Evolutionary conservation across 2,888 invertebrate genomes (phyloP).

Genomic region (Lepidocyrtinus sp.): DNA sequence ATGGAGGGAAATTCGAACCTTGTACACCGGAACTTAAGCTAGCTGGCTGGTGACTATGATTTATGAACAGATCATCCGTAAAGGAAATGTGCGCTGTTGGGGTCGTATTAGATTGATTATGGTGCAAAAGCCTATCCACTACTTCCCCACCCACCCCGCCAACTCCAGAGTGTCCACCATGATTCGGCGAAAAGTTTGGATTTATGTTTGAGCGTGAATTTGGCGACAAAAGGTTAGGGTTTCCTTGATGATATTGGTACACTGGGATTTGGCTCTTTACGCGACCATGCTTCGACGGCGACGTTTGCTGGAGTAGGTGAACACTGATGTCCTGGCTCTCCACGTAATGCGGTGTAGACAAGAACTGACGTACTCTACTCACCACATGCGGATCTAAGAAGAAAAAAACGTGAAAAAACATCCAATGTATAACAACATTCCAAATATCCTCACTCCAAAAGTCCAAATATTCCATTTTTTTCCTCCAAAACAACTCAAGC

Average conservation of each 20-base stretch:
- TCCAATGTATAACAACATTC: too few species aligned
- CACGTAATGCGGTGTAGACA: slow-evolving; percentile 71
- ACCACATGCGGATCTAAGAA: slow-evolving; percentile 88
- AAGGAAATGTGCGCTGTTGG: slow-evolving; percentile 64
- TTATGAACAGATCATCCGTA: slow-evolving; percentile 69
- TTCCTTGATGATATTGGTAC: slow-evolving; percentile 59
- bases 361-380: slow-evolving; percentile 75
- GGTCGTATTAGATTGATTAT: slow-evolving; percentile 48
- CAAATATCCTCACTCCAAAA: not conserved
- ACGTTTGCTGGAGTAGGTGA: slow-evolving; percentile 48
- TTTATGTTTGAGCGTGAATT: slow-evolving; percentile 55
- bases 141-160: slow-evolving; percentile 44
- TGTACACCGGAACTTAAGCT: slow-evolving; percentile 41
- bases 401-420: too few species aligned
- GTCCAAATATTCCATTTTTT: too few species aligned
- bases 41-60: slow-evolving; percentile 64
- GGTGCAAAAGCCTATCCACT: slow-evolving; percentile 23
- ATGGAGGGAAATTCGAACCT: slow-evolving; percentile 37
- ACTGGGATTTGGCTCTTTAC: slow-evolving; percentile 65
- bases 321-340: slow-evolving; percentile 57
- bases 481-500: not conserved
- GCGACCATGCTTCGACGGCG: slow-evolving; percentile 56
- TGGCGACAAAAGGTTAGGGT: slow-evolving; percentile 45
- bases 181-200: slow-evolving; percentile 51
- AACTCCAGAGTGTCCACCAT: slow-evolving; percentile 11